phyloP scores from a whole-genome alignment of 2,888 invertebrate species.

The Lathronympha strigana region DNA sequence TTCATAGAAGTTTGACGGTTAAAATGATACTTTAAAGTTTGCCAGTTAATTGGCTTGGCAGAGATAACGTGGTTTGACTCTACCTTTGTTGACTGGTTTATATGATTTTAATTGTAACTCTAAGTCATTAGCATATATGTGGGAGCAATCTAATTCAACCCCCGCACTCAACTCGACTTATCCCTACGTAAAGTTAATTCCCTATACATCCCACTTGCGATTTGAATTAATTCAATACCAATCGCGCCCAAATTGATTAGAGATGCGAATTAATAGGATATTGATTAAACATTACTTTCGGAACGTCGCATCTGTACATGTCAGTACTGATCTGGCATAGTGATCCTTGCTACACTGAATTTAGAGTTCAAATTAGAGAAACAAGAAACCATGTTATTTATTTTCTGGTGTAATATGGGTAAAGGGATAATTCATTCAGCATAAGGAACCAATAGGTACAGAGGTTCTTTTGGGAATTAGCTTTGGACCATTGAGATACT shows the following conservation, averaged over 20 bases:
- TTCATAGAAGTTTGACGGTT: too few species aligned
- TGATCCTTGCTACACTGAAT: background rate
- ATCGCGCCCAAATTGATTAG: slow-evolving; percentile 29
- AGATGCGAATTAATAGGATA: slow-evolving; percentile 13
- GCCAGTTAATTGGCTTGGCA: too few species aligned
- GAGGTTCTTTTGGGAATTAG: background rate
- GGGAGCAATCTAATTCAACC: background rate
- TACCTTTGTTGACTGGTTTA: too few species aligned
- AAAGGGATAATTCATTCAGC: slow-evolving; percentile 3
- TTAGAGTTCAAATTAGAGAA: background rate
- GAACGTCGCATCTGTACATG: background rate
- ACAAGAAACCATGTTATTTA: too few species aligned
- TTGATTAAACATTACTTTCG: background rate
- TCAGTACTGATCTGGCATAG: background rate
- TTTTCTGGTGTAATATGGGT: background rate
- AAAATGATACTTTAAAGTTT: too few species aligned
- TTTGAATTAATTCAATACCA: slow-evolving; percentile 31
- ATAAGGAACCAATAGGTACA: background rate
- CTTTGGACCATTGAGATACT: background rate
- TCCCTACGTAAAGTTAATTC: slow-evolving; percentile 4
- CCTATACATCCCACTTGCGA: slow-evolving; percentile 15
- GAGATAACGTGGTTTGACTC: too few species aligned
- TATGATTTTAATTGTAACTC: too few species aligned
- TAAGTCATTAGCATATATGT: background rate
- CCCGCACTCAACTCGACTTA: background rate